Evolutionary conservation across 2,113 vertebrate species (phyloP).

Genomic region (Hippolais icterina): DNA sequence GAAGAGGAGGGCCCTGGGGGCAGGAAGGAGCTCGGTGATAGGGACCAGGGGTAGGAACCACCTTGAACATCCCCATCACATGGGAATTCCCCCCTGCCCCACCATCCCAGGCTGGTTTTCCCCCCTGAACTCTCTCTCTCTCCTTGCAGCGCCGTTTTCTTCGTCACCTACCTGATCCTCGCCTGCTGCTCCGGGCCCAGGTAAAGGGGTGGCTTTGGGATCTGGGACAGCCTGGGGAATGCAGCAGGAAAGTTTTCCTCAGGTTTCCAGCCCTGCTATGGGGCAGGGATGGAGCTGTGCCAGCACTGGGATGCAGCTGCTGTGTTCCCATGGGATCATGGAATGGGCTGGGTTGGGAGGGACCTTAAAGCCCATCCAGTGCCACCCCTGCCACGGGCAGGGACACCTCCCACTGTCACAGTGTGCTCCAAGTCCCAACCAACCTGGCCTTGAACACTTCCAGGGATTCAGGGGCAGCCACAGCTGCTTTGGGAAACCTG

Average conservation of each 20-base stretch:
- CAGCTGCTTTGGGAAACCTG: neutral
- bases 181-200: slow-evolving; percentile 89
- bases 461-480: neutral
- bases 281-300: neutral
- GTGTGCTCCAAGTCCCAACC: rapidly evolving
- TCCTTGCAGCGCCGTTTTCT: slow-evolving; percentile 85
- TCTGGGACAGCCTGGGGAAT: neutral
- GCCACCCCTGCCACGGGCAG: neutral
- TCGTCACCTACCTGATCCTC: slow-evolving; percentile 89
- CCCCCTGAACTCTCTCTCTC: neutral
- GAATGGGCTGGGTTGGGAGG: neutral
- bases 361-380: neutral
- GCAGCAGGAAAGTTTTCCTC: neutral
- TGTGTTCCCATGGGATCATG: neutral
- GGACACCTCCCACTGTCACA: neutral
- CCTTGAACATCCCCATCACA: neutral
- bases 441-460: rapidly evolving
- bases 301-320: neutral
- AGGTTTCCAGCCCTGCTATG: neutral
- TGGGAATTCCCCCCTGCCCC: neutral
- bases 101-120: neutral
- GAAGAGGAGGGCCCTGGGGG: neutral
- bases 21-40: neutral
- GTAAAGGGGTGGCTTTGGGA: slow-evolving; percentile 26
- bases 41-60: neutral